A percentile compares a stretch with the other conserved stretches of the same genome.
phyloP scores from a whole-genome alignment of 53 echinoderm and acorn worm genomes.

The Hippasteria phrygiana region DNA sequence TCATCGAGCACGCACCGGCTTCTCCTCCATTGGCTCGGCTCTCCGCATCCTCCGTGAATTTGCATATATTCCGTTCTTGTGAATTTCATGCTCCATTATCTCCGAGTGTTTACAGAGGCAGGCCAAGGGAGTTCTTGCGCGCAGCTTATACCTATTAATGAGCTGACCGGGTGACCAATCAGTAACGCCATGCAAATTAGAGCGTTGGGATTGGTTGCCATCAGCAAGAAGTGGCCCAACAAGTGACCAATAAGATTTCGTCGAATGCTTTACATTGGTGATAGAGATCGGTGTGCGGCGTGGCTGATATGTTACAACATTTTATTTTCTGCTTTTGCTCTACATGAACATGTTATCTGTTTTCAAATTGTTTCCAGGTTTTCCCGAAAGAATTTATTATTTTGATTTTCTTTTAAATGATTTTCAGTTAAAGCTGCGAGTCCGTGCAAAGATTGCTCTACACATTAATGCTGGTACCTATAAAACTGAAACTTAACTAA shows the following conservation, averaged over 20 bases:
- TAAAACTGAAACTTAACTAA: no score
- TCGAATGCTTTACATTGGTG: neutral
- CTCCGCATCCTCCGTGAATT: neutral
- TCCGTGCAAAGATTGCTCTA: no score
- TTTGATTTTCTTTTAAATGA: no score
- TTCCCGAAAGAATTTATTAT: no score
- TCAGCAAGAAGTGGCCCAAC: constrained; percentile 1
- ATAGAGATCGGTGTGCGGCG: neutral
- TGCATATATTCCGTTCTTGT: constrained; percentile 40
- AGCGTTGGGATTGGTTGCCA: neutral
- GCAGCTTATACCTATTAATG: constrained; percentile 25
- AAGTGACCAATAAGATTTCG: constrained; percentile 42
- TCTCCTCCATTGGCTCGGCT: neutral
- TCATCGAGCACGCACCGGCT: constrained; percentile 2
- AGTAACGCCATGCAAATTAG: neutral
- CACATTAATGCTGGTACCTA: no score
- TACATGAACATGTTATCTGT: no score
- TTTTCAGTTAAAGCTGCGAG: no score
- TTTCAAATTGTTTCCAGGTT: no score
- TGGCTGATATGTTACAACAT: neutral
- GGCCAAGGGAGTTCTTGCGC: neutral
- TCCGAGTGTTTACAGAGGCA: constrained; percentile 46
- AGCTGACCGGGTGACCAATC: constrained; percentile 27
- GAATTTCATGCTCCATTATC: constrained; percentile 50
- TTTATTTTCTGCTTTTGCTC: no score